Evolutionary conservation across 1,140 invertebrate species (phyloP).

Genomic region (Ylistrum balloti): DNA sequence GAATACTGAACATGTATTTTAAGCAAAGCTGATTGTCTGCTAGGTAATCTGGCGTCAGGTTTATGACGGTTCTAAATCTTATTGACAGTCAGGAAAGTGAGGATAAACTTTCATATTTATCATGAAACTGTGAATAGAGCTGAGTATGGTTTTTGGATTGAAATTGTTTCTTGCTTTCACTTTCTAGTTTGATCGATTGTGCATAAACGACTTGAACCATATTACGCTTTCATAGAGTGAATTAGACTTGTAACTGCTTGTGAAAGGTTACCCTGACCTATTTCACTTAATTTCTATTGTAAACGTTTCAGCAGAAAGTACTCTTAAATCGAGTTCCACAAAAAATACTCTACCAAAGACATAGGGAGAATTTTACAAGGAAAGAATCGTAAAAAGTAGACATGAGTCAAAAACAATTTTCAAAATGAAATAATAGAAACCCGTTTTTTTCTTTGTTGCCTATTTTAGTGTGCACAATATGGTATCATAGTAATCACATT

Average conservation of each 20-base stretch:
- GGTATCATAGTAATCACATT: too few relatives aligned
- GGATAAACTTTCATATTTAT: background rate
- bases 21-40: conserved; percentile 13
- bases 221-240: background rate
- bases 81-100: background rate
- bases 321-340: too few relatives aligned
- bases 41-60: background rate
- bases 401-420: too few relatives aligned
- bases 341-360: too few relatives aligned
- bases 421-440: too few relatives aligned
- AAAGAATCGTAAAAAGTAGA: too few relatives aligned
- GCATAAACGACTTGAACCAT: background rate
- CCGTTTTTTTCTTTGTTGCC: too few relatives aligned
- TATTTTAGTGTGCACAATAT: too few relatives aligned
- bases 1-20: conserved; percentile 40
- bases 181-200: background rate
- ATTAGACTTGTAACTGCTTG: background rate
- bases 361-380: too few relatives aligned
- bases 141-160: background rate
- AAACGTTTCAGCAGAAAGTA: background rate
- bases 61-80: background rate
- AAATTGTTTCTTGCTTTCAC: background rate
- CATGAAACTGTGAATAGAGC: background rate
- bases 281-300: background rate
- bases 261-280: background rate